phyloP scores from a whole-genome alignment of 2,113 vertebrate genomes.

The Lanius collurio region DNA sequence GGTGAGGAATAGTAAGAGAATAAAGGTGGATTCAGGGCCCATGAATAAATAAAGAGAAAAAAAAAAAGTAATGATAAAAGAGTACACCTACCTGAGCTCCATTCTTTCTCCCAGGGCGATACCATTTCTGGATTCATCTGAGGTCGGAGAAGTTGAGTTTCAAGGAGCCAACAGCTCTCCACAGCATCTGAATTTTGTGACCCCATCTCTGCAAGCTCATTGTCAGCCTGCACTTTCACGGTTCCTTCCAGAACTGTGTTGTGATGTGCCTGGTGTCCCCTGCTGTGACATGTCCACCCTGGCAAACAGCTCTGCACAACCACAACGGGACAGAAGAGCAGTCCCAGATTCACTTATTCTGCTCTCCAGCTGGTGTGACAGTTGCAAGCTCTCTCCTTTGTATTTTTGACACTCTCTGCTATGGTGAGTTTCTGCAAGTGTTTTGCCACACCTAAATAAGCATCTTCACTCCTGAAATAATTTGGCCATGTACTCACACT shows the following conservation, averaged over 20 bases:
- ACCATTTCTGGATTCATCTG: neutral
- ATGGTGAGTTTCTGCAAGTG: neutral
- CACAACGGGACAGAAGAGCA: neutral
- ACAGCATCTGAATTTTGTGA: neutral
- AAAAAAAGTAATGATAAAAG: neutral
- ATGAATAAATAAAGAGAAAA: neutral
- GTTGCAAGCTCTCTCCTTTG: neutral
- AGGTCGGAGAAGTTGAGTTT: neutral
- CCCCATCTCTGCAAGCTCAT: neutral
- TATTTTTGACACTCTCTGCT: neutral
- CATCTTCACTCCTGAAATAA: neutral
- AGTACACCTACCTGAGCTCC: constrained; percentile 41
- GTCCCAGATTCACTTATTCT: neutral
- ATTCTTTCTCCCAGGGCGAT: constrained; percentile 1
- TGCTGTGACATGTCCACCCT: neutral
- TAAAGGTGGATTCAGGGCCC: neutral
- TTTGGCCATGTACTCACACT: neutral
- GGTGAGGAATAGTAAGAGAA: neutral
- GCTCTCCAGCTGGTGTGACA: neutral
- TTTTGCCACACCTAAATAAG: neutral
- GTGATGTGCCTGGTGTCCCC: neutral
- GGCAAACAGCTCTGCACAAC: neutral
- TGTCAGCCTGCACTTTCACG: neutral
- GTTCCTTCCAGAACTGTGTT: neutral
- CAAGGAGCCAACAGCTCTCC: neutral